Evolutionary conservation across 2,113 vertebrate genomes (phyloP), one percentile per base, ranked within the genome.

Genomic region (Chrysemys picta): DNA sequence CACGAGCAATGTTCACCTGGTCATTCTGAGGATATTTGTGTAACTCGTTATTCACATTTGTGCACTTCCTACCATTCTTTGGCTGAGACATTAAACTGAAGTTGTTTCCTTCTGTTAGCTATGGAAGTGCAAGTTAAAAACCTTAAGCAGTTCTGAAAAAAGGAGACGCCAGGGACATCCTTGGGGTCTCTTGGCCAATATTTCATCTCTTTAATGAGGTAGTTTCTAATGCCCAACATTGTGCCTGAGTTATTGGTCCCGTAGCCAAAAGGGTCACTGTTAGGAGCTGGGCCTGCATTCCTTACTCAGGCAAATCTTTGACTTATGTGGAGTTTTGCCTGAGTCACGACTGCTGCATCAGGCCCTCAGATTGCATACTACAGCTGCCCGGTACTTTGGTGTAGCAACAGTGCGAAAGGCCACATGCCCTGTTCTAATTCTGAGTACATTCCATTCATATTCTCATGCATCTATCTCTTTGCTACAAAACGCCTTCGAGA

Each of bases 401-500:
- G 31, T 83, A 42, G 82, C 53, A 92, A 89, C 50, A 85, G 75
- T 76, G 85, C 50, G 81, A 95, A 95, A 89, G 50, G 27, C 50
- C 79, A 45, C 10, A 53, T 53, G 56, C 7, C 2, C 93, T 79
- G 89, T 87, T 95, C 57, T 91, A 90, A 91, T 57, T 78, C 45
- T 75, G 49, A 2, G 14, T 54, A 35, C 31, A 52, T 81, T 89
- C 91, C 3, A 35, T 45, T 22, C 22, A 45, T 87, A 92, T 65
- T 89, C 59, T 81, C 80, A 93, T 79, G 79, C 19, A n/a, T 52
- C 47, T 90, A 16, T 27, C 1, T 3, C 50, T 82, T 81, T 62
- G 83, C 72, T 80, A 17, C 22, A 42, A 54, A 62, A 31, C 59
- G 16, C 22, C 50, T 90, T 91, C 69, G 85, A 25, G 50, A 86